These are phyloP conservation scores for Sebastes paucispinis DNA, from an alignment of 2,797 vertebrate species.

Conservation along the genomic window DNA sequence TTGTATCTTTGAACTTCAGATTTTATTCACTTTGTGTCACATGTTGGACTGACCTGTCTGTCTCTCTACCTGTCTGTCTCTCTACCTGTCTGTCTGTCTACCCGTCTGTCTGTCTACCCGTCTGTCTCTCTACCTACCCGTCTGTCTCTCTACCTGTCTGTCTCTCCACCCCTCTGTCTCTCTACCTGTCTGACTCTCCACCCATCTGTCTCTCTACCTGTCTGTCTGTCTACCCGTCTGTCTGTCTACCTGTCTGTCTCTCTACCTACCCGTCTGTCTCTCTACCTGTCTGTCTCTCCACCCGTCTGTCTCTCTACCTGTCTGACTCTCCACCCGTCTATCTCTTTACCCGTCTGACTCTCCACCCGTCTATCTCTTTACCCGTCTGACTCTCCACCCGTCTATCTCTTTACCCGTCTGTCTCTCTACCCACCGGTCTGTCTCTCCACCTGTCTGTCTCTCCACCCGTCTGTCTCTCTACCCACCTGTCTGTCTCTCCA, in stretches of 20 bases:
- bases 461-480: no score
- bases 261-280: neutral
- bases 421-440: no score
- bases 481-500: neutral
- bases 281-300: neutral
- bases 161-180: no score
- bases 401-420: neutral
- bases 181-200: neutral
- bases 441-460: neutral
- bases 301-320: neutral
- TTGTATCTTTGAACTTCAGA: neutral
- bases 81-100: neutral
- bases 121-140: neutral
- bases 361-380: neutral
- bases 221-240: neutral
- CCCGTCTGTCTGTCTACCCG: neutral
- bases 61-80: neutral
- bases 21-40: neutral
- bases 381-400: no score
- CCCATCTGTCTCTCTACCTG: neutral
- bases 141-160: no score
- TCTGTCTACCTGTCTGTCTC: neutral
- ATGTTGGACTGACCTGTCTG: neutral
- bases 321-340: neutral
- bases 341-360: neutral